Conservation (phyloP, 2,888 invertebrate genomes). For the Aphidoletes aphidimyza region DNA sequence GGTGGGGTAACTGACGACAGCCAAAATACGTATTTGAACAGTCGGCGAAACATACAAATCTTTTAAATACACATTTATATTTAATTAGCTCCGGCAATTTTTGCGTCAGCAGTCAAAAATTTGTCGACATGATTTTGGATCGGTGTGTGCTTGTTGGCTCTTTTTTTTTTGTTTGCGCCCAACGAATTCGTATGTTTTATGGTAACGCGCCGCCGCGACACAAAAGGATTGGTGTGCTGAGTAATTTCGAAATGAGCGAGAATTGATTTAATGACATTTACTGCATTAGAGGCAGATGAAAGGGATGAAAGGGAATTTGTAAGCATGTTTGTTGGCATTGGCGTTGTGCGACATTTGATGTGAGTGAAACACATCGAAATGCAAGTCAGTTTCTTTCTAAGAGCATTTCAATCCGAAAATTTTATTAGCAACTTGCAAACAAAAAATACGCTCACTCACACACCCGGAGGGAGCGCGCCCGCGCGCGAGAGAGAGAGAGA, state of each 20-base stretch:
- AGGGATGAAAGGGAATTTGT: background rate
- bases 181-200: conserved; percentile 23
- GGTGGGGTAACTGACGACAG: no score
- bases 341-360: background rate
- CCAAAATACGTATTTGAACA: no score
- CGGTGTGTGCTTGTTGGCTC: background rate
- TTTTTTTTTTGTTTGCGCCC: no score
- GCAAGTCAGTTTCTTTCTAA: background rate
- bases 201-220: background rate
- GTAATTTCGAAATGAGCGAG: conserved; percentile 17
- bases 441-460: background rate
- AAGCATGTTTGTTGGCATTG: conserved; percentile 16
- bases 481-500: background rate
- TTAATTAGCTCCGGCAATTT: conserved; percentile 28
- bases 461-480: background rate
- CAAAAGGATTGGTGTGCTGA: background rate
- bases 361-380: background rate
- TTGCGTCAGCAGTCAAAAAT: conserved; percentile 16
- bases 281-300: conserved; percentile 1
- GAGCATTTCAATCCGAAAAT: background rate
- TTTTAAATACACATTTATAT: conserved; percentile 43
- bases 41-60: background rate
- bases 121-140: background rate
- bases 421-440: conserved; percentile 29
- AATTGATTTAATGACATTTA: conserved; percentile 41